These are phyloP conservation scores for Myotis lucifugus DNA, from an alignment of 2,113 vertebrate species.

Conservation along the genomic window DNA sequence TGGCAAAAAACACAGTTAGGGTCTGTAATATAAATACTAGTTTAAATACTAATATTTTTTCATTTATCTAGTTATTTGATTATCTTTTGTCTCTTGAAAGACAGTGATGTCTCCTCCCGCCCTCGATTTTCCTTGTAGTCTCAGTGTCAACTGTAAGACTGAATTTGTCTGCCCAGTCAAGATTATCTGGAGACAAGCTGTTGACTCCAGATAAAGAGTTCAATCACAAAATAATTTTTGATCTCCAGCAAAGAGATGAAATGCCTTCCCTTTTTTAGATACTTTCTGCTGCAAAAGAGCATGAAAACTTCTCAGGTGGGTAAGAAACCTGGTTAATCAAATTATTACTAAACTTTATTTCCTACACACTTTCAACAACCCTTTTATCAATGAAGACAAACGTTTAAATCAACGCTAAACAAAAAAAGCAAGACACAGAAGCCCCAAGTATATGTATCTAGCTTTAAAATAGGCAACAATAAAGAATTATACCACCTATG, in stretches of 20 bases:
- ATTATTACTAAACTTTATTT: neutral
- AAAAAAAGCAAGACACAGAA: neutral
- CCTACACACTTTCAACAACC: neutral
- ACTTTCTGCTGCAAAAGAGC: neutral
- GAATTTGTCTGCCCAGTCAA: neutral
- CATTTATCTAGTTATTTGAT: neutral
- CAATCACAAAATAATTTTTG: neutral
- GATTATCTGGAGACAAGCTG: neutral
- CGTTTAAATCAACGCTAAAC: neutral
- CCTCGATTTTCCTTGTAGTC: neutral
- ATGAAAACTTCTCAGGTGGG: neutral
- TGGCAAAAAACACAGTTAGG: constrained; percentile 4
- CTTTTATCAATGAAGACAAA: neutral
- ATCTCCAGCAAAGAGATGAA: constrained; percentile 4
- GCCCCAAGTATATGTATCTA: neutral
- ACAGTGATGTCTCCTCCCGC: neutral
- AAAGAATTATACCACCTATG: neutral
- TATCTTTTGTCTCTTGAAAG: constrained; percentile 25
- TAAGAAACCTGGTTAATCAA: neutral
- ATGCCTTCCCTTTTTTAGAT: neutral
- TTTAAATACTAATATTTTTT: constrained; percentile 29
- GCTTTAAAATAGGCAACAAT: constrained; percentile 41
- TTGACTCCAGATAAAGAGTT: neutral
- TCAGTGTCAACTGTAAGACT: neutral
- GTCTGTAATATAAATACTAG: too few species aligned